phyloP scores from a whole-genome alignment of 2,797 vertebrate species.

The Apogon talboti region DNA sequence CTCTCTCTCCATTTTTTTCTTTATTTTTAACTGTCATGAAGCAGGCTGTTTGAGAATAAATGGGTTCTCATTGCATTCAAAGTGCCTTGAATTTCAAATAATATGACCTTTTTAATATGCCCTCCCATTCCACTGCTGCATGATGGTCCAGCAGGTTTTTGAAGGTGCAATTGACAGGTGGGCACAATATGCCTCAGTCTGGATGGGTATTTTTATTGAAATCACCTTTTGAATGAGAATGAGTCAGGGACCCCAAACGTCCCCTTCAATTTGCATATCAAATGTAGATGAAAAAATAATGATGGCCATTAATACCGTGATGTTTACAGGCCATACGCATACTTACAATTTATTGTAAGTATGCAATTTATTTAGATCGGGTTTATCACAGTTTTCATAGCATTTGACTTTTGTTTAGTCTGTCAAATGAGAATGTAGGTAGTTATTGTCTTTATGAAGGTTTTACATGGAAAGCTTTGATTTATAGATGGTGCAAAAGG shows the following conservation, averaged over 20 bases:
- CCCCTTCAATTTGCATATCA: conserved; percentile 38
- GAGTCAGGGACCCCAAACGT: conserved; percentile 19
- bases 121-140: conserved; percentile 46
- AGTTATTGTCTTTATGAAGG: no score
- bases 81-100: conserved; percentile 70
- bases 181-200: conserved; percentile 46
- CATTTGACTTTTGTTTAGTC: no score
- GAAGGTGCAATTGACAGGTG: conserved; percentile 71
- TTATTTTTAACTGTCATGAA: conserved; percentile 26
- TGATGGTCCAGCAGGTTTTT: conserved; percentile 61
- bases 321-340: conserved; percentile 5
- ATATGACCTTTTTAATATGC: conserved; percentile 79
- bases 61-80: conserved; percentile 65
- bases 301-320: conserved; percentile 13
- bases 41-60: conserved; percentile 45
- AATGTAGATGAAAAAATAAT: conserved; percentile 26
- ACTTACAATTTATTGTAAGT: neutral
- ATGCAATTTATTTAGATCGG: no score
- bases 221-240: conserved; percentile 52
- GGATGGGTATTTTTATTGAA: conserved; percentile 58
- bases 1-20: no score
- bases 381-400: no score
- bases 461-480: no score
- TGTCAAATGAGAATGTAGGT: no score
- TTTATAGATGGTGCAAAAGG: no score